Percentiles rank a stretch among this genome's conserved stretches.
These are phyloP conservation scores for Xiphophorus hellerii DNA, from an alignment of 2,113 vertebrate genomes.

Conservation along the genomic window DNA sequence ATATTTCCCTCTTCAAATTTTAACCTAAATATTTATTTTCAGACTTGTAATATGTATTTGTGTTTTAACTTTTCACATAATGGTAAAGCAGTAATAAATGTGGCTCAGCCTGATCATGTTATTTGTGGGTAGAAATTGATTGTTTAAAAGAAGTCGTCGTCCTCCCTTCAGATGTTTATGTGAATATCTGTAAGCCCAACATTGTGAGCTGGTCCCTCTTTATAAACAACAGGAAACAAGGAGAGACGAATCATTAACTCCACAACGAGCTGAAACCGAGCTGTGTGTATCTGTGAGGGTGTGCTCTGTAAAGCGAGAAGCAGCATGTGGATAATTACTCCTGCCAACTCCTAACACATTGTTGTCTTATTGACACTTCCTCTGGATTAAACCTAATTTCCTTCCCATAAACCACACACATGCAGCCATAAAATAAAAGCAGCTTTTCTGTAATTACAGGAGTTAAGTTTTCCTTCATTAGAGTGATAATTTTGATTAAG, in stretches of 20 bases:
- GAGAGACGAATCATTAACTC: slow-evolving; percentile 60
- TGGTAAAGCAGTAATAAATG: background rate
- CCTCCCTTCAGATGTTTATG: slow-evolving; percentile 33
- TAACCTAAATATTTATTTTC: background rate
- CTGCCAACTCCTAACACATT: slow-evolving; percentile 53
- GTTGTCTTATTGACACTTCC: slow-evolving; percentile 64
- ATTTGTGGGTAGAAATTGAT: slow-evolving; percentile 26
- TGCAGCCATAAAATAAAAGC: slow-evolving; percentile 16
- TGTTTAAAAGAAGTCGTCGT: slow-evolving; percentile 20
- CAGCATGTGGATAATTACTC: slow-evolving; percentile 49
- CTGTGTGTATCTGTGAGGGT: slow-evolving; percentile 13
- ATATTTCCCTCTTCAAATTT: too few relatives aligned
- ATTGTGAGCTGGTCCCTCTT: slow-evolving; percentile 42
- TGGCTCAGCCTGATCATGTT: slow-evolving; percentile 7
- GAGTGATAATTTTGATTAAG: slow-evolving; percentile 50
- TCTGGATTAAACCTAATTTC: slow-evolving; percentile 59
- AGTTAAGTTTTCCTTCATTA: slow-evolving; percentile 48
- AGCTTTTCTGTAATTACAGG: slow-evolving; percentile 55
- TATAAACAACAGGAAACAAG: slow-evolving; percentile 65
- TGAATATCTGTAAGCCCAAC: slow-evolving; percentile 52
- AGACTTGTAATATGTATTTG: background rate
- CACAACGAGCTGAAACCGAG: slow-evolving; percentile 52
- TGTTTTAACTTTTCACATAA: background rate
- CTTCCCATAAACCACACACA: slow-evolving; percentile 44
- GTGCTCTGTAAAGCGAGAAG: slow-evolving; percentile 7